Percentiles rank a stretch among this genome's conserved stretches.
phyloP scores from a whole-genome alignment of 2,797 vertebrate species.

The Myotis daubentonii region DNA sequence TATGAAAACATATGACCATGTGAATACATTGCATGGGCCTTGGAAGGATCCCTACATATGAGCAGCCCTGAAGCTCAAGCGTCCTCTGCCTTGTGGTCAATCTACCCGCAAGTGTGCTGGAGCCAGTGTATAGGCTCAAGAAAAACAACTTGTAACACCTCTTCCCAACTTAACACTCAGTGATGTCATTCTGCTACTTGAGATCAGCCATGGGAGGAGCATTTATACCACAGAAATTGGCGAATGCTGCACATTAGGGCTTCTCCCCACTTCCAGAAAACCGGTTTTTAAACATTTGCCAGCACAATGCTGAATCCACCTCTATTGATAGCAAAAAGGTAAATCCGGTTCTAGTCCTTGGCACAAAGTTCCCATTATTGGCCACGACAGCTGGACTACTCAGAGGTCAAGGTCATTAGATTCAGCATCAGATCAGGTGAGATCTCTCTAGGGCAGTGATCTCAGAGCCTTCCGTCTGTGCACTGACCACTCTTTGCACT shows the following conservation, averaged over 20 bases:
- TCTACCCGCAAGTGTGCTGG: background rate
- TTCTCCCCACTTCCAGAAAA: background rate
- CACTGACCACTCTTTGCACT: background rate
- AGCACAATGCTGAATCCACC: background rate
- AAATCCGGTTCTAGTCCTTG: background rate
- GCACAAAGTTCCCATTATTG: background rate
- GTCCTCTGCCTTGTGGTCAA: background rate
- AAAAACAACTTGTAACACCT: background rate
- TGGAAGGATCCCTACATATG: background rate
- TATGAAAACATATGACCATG: background rate
- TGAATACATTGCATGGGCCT: background rate
- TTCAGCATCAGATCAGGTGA: background rate
- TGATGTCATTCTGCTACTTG: background rate
- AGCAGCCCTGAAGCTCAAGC: background rate
- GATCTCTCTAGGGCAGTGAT: background rate
- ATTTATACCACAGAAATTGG: background rate
- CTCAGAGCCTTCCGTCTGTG: background rate
- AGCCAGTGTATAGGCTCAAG: background rate
- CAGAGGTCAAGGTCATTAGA: conserved; percentile 1
- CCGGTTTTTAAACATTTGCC: background rate
- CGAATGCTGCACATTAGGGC: background rate
- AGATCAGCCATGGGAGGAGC: background rate
- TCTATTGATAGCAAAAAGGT: background rate
- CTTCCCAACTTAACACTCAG: background rate
- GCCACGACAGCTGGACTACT: background rate